phyloP scores from a whole-genome alignment of 1,140 invertebrate species.

The Dolichoris vasculosae region DNA sequence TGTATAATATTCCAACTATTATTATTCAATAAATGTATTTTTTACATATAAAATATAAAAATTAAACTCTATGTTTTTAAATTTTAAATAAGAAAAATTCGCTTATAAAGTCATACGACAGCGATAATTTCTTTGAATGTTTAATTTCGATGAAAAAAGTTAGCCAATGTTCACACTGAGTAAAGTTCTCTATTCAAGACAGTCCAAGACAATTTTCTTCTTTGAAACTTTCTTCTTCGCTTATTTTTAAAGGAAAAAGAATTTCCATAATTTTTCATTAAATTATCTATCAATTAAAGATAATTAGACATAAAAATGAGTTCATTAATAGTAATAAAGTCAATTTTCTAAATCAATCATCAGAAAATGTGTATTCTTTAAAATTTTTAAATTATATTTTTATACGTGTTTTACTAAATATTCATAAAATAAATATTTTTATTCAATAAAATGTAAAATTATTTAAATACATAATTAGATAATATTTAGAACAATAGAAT shows the following conservation, averaged over 20 bases:
- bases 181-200: background rate
- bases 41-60: too few species aligned
- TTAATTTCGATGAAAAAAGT: conserved; percentile 9
- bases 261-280: background rate
- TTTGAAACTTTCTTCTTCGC: background rate
- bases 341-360: background rate
- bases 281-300: background rate
- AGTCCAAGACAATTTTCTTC: background rate
- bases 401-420: too few species aligned
- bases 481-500: too few species aligned
- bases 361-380: too few species aligned
- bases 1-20: too few species aligned
- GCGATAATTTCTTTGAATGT: background rate
- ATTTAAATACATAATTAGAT: too few species aligned
- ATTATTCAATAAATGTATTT: too few species aligned
- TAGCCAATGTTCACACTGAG: background rate
- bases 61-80: background rate
- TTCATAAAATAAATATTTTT: too few species aligned
- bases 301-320: background rate
- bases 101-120: background rate
- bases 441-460: too few species aligned
- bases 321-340: background rate
- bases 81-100: too few species aligned
- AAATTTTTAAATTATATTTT: background rate
- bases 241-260: background rate